Base-by-base conservation (phyloP, 2,797 vertebrate genomes). In the Hippocampus kuda region DNA sequence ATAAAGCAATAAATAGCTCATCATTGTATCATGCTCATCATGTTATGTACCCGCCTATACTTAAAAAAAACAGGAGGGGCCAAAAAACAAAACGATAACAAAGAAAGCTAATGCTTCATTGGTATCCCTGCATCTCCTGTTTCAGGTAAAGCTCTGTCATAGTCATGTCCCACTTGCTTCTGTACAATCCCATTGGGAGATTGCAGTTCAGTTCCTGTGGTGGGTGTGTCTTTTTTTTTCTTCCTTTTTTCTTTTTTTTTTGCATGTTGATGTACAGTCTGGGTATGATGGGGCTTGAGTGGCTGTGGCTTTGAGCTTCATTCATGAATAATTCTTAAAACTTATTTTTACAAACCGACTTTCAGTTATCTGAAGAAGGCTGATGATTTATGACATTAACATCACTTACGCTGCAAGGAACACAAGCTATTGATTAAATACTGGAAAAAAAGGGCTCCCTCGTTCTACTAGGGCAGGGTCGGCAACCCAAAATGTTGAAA, bases 61-160 rank as follows among this genome's bases (percentile, higher is more conserved):
- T 84, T 81, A 80, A 83, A 85, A 30, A 30, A 86, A 80, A 72
- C 73, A 81, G 86, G 83, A 84, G 87, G 86, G 76, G 84, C 81
- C 67, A 64, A 71, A 79, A 72, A 71, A 74, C 72, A 81, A 5
- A 54, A 11, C 51, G 24, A 54, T 68, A 71, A 83, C 76, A 82
- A 82, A 86, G 81, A 87, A 89, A 89, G 82, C 81, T 81, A 86
- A 85, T 75, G 88, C 88, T 87, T 90, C 80, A 89, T 81, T 86
- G 81, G 80, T 86, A 84, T 75, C 80, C 75, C 74, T 70, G 85
- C 90, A 89, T 89, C 91, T 91, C 89, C 83, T 83, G 88, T 92
- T 89, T 90, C 92, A 91, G 84, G 68, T 73, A 74, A 46, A 64
- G 62, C 78, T 88, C 80, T 76, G 70, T 71, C 81, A 89, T 90